These are phyloP conservation scores for Luperina testacea DNA, from an alignment of 2,888 invertebrate species.

Conservation along the genomic window DNA sequence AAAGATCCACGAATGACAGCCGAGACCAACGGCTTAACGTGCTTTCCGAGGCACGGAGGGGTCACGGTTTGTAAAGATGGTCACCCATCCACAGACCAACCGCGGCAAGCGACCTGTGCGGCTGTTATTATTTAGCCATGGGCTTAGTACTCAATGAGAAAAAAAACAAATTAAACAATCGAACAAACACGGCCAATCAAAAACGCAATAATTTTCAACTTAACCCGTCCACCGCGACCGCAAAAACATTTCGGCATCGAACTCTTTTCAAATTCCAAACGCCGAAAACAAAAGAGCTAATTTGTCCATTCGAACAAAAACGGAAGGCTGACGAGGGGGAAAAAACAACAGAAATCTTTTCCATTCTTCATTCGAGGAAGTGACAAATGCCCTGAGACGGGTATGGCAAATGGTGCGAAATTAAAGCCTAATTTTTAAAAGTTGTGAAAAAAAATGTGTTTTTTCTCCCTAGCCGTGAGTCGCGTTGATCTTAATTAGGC, in stretches of 20 bases:
- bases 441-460: conserved; percentile 48
- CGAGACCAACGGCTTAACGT: too few species aligned
- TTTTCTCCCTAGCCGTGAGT: conserved; percentile 45
- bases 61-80: too few species aligned
- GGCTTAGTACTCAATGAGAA: conserved; percentile 31
- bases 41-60: too few species aligned
- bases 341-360: conserved; percentile 70
- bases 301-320: conserved; percentile 75
- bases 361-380: conserved; percentile 70
- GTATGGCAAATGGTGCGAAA: conserved; percentile 72
- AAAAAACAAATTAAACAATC: conserved; percentile 61
- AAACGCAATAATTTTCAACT: conserved; percentile 60
- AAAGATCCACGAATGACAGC: too few species aligned
- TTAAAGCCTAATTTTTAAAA: conserved; percentile 73
- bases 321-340: conserved; percentile 63
- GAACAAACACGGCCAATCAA: conserved; percentile 57
- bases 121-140: too few species aligned
- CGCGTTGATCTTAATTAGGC: conserved; percentile 68
- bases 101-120: too few species aligned
- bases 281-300: conserved; percentile 76
- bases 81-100: too few species aligned
- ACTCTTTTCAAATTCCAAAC: conserved; percentile 72
- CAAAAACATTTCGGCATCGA: conserved; percentile 66
- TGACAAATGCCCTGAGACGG: conserved; percentile 72
- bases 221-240: conserved; percentile 58